phyloP scores from a whole-genome alignment of 1,140 invertebrate species.

The Glomeris maerens region DNA sequence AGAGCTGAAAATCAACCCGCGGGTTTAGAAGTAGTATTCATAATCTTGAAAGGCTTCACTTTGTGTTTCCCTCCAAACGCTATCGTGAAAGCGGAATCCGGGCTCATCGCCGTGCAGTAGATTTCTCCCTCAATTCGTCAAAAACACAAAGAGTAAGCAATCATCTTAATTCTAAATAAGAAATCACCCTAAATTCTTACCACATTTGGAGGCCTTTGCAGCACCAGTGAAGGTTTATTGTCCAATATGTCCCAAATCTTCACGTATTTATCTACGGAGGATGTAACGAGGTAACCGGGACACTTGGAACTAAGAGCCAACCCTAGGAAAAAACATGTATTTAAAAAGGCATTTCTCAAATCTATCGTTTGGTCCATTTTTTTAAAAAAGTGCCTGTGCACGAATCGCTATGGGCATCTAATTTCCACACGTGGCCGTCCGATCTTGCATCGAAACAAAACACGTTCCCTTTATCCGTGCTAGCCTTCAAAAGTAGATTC shows the following conservation, averaged over 20 bases:
- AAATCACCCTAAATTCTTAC: constrained; percentile 19
- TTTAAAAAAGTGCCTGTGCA: constrained; percentile 52
- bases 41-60: too few species aligned
- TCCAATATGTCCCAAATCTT: constrained; percentile 60
- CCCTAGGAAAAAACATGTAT: constrained; percentile 23
- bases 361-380: neutral
- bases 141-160: too few species aligned
- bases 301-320: constrained; percentile 49
- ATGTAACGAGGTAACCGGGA: constrained; percentile 52
- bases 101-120: constrained; percentile 55
- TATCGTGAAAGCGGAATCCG: constrained; percentile 63
- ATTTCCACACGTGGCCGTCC: constrained; percentile 50
- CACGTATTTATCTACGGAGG: constrained; percentile 52
- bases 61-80: constrained; percentile 70
- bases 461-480: constrained; percentile 61
- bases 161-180: constrained; percentile 38
- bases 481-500: constrained; percentile 40
- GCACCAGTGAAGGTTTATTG: constrained; percentile 28
- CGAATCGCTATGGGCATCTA: constrained; percentile 63
- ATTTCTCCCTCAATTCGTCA: constrained; percentile 53
- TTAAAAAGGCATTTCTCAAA: constrained; percentile 4
- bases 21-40: too few species aligned
- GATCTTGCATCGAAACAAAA: constrained; percentile 30
- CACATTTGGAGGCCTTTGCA: constrained; percentile 24
- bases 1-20: too few species aligned